Base-by-base conservation (phyloP, 1,140 invertebrate species). In the Hyphantria cunea region DNA sequence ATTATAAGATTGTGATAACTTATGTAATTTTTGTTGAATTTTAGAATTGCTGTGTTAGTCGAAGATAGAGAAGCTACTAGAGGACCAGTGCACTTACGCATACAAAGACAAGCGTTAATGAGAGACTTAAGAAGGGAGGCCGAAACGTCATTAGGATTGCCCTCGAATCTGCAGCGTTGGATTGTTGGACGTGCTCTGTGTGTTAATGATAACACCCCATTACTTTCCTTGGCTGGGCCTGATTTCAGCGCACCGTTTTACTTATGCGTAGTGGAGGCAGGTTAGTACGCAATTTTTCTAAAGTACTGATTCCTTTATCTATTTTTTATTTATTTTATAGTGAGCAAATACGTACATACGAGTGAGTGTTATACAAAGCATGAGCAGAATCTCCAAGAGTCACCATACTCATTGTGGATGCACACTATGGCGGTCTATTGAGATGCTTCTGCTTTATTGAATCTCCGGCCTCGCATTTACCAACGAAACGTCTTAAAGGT, bases 121-220 rank as follows among this genome's bases (percentile, higher is more conserved):
- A 74, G 68, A 15, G 78, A 88, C 31, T 62, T 90, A 45, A 72
- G 80, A 25, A 69, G 59, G 7, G 70, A 76, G 63, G 86, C 82
- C 13, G 74, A 80, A 54, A 65, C 49, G 3, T 56, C 70, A 9
- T 64, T 89, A 10, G 84, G 81, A 6, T 51, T 89, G 10, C 74
- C 76, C 33, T 81, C 92, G 32, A 80, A 93, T 11, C 92, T 94
- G 25, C 84, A 85, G 64, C 75, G 82, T 8, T 89, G 84, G 85
- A 86, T 87, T 51, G 76, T 84, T 65, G 89, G 86, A 10, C 77
- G 70, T 58, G 79, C 70, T 37, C 74, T 84, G 49, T 89, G 82
- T 71, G 75, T 73, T 12, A 70, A 81, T 59, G 78, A 83, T 32
- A 68, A 71, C 39, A 72, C 81, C 15, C 62, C 69, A 5, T 63